Evolutionary conservation across 2,113 vertebrate species (phyloP).

Genomic region (Plecotus auritus): DNA sequence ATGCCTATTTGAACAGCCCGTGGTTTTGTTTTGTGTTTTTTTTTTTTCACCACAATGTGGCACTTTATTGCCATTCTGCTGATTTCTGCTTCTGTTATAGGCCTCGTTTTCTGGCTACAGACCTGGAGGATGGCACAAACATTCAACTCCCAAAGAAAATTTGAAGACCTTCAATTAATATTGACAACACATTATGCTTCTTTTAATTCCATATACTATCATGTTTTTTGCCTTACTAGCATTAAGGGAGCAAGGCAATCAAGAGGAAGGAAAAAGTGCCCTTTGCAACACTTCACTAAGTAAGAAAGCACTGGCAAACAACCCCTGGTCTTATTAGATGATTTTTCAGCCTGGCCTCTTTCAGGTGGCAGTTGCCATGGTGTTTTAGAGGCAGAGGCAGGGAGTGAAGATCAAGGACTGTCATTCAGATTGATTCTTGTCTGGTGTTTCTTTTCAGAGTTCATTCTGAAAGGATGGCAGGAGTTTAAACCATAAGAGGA

Average conservation of each 20-base stretch:
- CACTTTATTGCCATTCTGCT: neutral
- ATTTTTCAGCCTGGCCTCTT: constrained; percentile 38
- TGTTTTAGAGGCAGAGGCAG: constrained; percentile 42
- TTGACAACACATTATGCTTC: neutral
- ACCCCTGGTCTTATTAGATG: constrained; percentile 4
- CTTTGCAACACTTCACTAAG: constrained; percentile 23
- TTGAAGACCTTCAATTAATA: neutral
- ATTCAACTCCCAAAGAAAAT: neutral
- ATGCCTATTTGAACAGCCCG: neutral
- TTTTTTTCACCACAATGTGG: neutral
- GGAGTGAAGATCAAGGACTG: constrained; percentile 49
- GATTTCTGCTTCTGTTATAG: neutral
- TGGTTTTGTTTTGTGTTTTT: neutral
- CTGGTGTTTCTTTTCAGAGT: constrained; percentile 47
- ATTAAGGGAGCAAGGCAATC: neutral
- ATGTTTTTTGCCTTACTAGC: neutral
- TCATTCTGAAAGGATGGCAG: constrained; percentile 32
- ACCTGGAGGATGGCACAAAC: neutral
- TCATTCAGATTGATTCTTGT: constrained; percentile 38
- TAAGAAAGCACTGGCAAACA: constrained; percentile 3
- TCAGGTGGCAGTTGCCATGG: constrained; percentile 67
- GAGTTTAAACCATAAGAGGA: constrained; percentile 23
- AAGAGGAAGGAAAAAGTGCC: neutral
- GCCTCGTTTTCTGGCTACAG: neutral
- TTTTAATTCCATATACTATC: neutral